Conservation (phyloP, 2,797 vertebrate species). For the Pseudochromis fuscus region DNA sequence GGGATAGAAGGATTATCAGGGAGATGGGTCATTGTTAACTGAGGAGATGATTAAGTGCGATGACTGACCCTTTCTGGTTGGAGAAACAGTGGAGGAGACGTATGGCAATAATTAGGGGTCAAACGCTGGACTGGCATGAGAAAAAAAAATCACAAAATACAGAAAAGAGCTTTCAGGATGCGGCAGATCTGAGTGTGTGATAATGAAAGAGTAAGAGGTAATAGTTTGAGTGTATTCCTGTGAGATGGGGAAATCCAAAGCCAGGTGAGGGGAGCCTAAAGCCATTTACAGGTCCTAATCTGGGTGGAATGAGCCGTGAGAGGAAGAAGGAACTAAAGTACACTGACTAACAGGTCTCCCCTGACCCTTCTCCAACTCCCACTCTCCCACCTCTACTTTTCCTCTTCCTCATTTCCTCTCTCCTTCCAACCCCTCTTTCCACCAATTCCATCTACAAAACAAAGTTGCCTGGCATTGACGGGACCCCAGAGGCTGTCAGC, state of each 20-base stretch:
- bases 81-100: conserved; percentile 27
- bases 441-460: conserved; percentile 82
- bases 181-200: conserved; percentile 26
- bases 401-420: conserved; percentile 77
- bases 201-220: conserved; percentile 55
- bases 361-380: conserved; percentile 77
- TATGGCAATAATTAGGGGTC: conserved; percentile 34
- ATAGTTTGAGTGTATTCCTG: conserved; percentile 46
- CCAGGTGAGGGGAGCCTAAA: conserved; percentile 66
- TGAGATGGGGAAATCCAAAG: conserved; percentile 50
- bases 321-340: conserved; percentile 79
- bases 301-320: conserved; percentile 79
- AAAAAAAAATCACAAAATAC: conserved; percentile 19
- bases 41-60: conserved; percentile 78
- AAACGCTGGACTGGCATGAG: conserved; percentile 12
- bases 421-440: conserved; percentile 65
- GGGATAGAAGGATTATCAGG: conserved; percentile 68
- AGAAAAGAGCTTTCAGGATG: conserved; percentile 26
- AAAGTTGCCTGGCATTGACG: conserved; percentile 83
- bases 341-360: conserved; percentile 79
- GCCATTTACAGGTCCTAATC: conserved; percentile 78
- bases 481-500: conserved; percentile 77
- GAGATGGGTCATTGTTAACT: conserved; percentile 78
- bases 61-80: conserved; percentile 71
- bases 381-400: conserved; percentile 74